Percentiles rank a stretch among this genome's conserved stretches.
Conservation (phyloP, 1,140 invertebrate genomes). For the Drosophila pruinosa region DNA sequence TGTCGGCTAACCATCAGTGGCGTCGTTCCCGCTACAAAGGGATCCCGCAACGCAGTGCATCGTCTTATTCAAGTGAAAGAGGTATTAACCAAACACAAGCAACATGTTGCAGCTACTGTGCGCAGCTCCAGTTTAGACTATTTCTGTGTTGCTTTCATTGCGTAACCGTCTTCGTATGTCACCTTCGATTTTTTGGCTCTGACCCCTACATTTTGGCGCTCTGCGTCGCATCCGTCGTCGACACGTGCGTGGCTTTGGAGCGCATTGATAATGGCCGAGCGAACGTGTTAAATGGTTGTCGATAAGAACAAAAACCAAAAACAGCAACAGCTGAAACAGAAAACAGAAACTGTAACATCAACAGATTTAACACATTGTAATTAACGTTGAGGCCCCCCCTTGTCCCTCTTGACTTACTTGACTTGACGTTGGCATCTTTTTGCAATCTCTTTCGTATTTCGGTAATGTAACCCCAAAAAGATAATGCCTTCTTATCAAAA, state of each 20-base stretch:
- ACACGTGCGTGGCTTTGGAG: slow-evolving; percentile 51
- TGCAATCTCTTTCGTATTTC: slow-evolving; percentile 1
- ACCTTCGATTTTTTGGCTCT: background rate
- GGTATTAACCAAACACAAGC: background rate
- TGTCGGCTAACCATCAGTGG: slow-evolving; percentile 2
- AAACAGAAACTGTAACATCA: slow-evolving; percentile 7
- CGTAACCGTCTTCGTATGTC: background rate
- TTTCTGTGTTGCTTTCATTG: slow-evolving; percentile 1
- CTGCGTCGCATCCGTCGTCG: slow-evolving; percentile 25
- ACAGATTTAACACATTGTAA: background rate
- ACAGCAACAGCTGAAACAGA: background rate
- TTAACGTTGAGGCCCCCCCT: background rate
- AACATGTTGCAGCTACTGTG: background rate
- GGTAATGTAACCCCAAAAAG: slow-evolving; percentile 1
- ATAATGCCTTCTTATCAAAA: background rate
- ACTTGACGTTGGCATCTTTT: background rate
- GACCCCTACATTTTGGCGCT: background rate
- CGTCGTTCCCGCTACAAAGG: slow-evolving; percentile 5
- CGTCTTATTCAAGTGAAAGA: background rate
- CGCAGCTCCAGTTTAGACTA: background rate
- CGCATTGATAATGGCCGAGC: slow-evolving; percentile 50
- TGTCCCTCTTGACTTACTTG: background rate
- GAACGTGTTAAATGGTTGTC: slow-evolving; percentile 9
- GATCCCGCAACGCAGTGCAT: background rate
- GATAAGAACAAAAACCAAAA: background rate